A percentile compares a stretch with the other conserved stretches of the same genome.
Conservation (phyloP, 1,140 invertebrate genomes). For the Thaumatotibia leucotreta region DNA sequence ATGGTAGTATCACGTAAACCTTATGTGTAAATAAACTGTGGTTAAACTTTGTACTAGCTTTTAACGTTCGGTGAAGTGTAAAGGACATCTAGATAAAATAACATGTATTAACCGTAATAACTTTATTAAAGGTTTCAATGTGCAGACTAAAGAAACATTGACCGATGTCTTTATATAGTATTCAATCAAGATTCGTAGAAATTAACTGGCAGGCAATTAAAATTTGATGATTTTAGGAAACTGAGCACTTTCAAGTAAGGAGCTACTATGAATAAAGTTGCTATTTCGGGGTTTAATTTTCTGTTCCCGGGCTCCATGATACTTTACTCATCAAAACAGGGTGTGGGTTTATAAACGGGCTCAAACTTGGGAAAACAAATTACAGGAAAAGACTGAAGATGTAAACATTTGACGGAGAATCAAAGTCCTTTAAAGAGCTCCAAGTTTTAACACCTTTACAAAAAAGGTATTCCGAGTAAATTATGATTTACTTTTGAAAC, state of each 20-base stretch:
- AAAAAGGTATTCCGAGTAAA: constrained; percentile 8
- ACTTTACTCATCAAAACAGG: constrained; percentile 10
- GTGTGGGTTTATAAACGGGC: not conserved
- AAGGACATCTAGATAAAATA: not conserved
- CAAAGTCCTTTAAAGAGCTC: constrained; percentile 3
- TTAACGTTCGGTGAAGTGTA: not conserved
- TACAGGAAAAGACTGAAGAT: not conserved
- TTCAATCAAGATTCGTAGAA: not conserved
- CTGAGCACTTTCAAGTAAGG: not conserved
- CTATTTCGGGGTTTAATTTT: not conserved
- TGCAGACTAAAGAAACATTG: too few species aligned
- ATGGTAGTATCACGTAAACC: constrained; percentile 26
- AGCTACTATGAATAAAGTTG: not conserved
- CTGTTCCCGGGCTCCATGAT: not conserved
- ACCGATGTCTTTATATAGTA: too few species aligned
- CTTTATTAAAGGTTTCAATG: not conserved
- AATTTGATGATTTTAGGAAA: not conserved
- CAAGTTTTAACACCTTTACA: constrained; percentile 12
- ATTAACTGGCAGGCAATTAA: not conserved
- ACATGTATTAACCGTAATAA: not conserved
- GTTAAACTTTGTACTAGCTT: not conserved
- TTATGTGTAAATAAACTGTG: not conserved
- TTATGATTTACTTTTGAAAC: constrained; percentile 6
- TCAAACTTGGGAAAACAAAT: constrained; percentile 11
- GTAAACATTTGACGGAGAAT: constrained; percentile 9